Evolutionary conservation across 2,113 vertebrate genomes (phyloP).

Genomic region (Sprattus sprattus): DNA sequence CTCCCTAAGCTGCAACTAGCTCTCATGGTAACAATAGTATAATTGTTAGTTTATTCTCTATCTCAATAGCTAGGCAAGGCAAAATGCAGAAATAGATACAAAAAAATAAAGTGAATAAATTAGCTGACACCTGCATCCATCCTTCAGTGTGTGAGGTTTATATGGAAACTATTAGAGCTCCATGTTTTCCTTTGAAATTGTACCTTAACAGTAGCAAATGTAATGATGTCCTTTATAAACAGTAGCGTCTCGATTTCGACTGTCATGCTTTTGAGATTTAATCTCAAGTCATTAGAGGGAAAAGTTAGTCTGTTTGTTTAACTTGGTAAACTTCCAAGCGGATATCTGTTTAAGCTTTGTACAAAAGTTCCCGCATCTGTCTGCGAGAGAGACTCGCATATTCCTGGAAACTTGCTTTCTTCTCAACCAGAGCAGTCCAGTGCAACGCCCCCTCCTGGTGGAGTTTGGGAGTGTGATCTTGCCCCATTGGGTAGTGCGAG

Average conservation of each 20-base stretch:
- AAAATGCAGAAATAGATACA: conserved; percentile 63
- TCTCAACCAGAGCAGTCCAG: conserved; percentile 14
- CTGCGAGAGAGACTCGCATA: background rate
- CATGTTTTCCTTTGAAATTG: background rate
- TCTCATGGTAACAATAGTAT: conserved; percentile 72
- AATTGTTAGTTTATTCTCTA: conserved; percentile 70
- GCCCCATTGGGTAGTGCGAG: conserved; percentile 41
- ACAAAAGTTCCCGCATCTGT: background rate
- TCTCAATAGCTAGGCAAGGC: conserved; percentile 62
- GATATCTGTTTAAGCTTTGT: background rate
- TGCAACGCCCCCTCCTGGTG: conserved; percentile 60
- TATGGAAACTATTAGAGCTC: background rate
- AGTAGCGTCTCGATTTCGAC: background rate
- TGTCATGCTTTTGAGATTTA: background rate
- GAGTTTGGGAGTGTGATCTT: conserved; percentile 47
- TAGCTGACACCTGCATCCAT: conserved; percentile 69
- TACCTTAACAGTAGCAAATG: conserved; percentile 14
- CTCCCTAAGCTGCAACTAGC: conserved; percentile 64
- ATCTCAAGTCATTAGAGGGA: conserved; percentile 11
- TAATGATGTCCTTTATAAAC: background rate
- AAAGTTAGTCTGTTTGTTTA: background rate
- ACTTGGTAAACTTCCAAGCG: conserved; percentile 14
- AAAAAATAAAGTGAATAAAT: conserved; percentile 69
- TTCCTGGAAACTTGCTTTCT: background rate
- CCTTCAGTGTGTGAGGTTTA: conserved; percentile 46